Conservation (phyloP, 2,113 vertebrate genomes). For the Hylia prasina region DNA sequence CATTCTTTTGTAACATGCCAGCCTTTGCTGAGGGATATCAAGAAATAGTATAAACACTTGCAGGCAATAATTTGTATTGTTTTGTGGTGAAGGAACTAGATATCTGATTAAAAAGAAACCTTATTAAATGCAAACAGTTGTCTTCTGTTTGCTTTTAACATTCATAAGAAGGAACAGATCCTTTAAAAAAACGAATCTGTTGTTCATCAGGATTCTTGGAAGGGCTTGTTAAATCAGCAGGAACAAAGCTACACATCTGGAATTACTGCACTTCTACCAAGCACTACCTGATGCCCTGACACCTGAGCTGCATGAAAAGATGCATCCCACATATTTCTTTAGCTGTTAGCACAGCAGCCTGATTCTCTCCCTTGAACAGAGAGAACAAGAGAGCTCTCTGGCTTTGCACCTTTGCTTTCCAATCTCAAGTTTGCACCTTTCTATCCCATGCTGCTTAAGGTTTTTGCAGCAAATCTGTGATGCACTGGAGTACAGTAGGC, state of each 20-base stretch:
- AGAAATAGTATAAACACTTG: background rate
- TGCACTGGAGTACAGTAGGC: conserved; percentile 42
- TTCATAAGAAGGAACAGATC: background rate
- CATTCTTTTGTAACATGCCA: background rate
- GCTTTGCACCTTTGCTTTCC: conserved; percentile 57
- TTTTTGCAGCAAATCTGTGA: conserved; percentile 25
- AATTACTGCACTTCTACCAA: background rate
- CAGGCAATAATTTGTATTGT: background rate
- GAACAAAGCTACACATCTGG: conserved; percentile 3
- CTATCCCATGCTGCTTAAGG: background rate
- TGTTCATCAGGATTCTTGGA: background rate
- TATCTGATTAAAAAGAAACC: background rate
- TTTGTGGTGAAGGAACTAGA: background rate
- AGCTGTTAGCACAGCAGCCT: conserved; percentile 21
- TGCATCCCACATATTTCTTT: background rate
- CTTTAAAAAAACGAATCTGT: background rate
- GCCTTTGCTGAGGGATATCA: background rate
- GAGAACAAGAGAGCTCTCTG: conserved; percentile 19
- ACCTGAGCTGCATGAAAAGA: conserved; percentile 32
- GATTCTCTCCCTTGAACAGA: background rate
- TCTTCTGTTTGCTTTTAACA: conserved; percentile 11
- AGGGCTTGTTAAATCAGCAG: background rate
- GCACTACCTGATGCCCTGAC: conserved; percentile 3
- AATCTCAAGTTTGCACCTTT: conserved; percentile 27
- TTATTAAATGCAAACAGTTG: conserved; percentile 5